phyloP scores from a whole-genome alignment of 2,888 invertebrate genomes.

The Papilio protenor region DNA sequence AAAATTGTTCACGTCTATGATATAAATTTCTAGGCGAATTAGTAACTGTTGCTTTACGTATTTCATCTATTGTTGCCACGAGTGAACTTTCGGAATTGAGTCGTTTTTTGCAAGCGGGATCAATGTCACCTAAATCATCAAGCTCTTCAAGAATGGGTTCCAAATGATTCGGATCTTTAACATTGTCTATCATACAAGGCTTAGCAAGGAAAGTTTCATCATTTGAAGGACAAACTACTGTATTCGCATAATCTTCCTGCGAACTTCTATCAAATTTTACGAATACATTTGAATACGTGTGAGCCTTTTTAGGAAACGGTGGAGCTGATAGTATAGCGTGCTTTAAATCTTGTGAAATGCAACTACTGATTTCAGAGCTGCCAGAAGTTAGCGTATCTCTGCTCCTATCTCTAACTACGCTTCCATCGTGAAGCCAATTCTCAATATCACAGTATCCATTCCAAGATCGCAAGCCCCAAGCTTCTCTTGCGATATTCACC shows the following conservation, averaged over 20 bases:
- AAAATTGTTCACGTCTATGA: constrained; percentile 80
- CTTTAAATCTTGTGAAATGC: constrained; percentile 76
- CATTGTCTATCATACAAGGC: constrained; percentile 80
- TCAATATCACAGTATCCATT: constrained; percentile 87
- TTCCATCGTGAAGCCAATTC: constrained; percentile 86
- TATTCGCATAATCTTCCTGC: constrained; percentile 82
- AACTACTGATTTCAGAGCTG: constrained; percentile 83
- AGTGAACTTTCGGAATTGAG: constrained; percentile 84
- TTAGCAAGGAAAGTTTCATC: constrained; percentile 83
- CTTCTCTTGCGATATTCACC: constrained; percentile 86
- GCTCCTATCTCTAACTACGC: constrained; percentile 84
- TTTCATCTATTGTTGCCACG: constrained; percentile 87
- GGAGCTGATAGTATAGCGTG: constrained; percentile 76
- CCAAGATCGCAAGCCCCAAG: constrained; percentile 87
- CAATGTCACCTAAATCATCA: constrained; percentile 81
- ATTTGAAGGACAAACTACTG: constrained; percentile 77
- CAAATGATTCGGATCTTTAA: constrained; percentile 81
- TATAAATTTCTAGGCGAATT: constrained; percentile 84
- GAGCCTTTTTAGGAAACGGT: constrained; percentile 74
- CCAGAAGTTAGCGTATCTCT: constrained; percentile 84
- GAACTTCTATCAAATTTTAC: constrained; percentile 74
- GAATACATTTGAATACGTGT: constrained; percentile 79
- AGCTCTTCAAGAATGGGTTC: constrained; percentile 84
- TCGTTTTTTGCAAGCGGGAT: constrained; percentile 70
- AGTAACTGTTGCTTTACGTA: constrained; percentile 82